Evolutionary conservation across 2,888 invertebrate species (phyloP).

Genomic region (Tenthredo distinguenda): DNA sequence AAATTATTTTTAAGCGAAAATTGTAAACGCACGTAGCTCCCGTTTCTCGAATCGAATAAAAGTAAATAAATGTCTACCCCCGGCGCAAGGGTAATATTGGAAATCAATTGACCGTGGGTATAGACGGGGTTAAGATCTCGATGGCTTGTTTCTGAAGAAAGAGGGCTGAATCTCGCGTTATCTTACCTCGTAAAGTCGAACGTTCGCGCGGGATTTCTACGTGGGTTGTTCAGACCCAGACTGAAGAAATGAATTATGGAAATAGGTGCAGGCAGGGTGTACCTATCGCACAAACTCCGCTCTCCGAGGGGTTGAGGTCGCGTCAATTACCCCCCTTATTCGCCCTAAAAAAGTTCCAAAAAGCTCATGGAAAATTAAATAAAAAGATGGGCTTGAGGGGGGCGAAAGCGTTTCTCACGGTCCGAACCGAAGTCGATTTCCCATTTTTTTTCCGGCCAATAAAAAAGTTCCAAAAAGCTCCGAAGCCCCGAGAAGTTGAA

Average conservation of each 20-base stretch:
- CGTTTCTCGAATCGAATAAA: neutral
- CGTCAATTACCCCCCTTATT: neutral
- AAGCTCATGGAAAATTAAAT: neutral
- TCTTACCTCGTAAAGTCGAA: slow-evolving; percentile 22
- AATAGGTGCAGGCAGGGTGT: neutral
- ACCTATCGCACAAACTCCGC: neutral
- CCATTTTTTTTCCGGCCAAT: too few species aligned
- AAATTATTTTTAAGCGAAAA: neutral
- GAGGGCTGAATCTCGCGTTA: slow-evolving; percentile 16
- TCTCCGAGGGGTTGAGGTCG: neutral
- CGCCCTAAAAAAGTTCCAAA: neutral
- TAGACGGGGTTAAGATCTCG: neutral
- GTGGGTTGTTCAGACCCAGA: slow-evolving; percentile 1
- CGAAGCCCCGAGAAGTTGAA: too few species aligned
- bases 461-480: too few species aligned
- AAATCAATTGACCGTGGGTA: slow-evolving; percentile 4
- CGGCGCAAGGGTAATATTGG: neutral
- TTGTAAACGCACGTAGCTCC: neutral
- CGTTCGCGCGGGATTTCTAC: slow-evolving; percentile 18
- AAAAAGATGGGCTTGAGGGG: neutral
- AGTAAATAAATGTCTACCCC: neutral
- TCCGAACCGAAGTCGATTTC: too few species aligned
- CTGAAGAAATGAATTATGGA: slow-evolving; percentile 35
- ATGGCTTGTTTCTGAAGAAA: slow-evolving; percentile 35
- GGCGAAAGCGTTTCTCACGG: too few species aligned